Evolutionary conservation across 2,888 invertebrate genomes (phyloP).

Genomic region (Apoda limacodes): DNA sequence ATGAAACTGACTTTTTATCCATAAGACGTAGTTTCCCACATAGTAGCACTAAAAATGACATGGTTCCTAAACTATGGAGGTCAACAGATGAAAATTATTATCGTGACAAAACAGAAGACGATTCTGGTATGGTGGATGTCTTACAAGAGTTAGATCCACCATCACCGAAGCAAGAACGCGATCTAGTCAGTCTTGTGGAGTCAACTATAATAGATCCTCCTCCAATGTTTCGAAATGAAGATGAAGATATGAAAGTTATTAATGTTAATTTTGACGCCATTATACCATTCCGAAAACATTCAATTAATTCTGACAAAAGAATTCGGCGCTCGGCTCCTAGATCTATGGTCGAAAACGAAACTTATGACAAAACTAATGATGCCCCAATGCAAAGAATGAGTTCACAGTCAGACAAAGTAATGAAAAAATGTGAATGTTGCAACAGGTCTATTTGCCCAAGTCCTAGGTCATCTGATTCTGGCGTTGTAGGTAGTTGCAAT

Average conservation of each 20-base stretch:
- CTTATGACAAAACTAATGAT: slow-evolving; percentile 37
- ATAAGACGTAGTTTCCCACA: slow-evolving; percentile 77
- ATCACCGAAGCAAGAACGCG: slow-evolving; percentile 37
- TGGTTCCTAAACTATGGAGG: slow-evolving; percentile 50
- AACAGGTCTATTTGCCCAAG: slow-evolving; percentile 74
- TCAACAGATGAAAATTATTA: slow-evolving; percentile 51
- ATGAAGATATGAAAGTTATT: slow-evolving; percentile 51
- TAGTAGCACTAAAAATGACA: slow-evolving; percentile 59
- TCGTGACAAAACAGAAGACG: slow-evolving; percentile 27
- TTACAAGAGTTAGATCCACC: slow-evolving; percentile 51
- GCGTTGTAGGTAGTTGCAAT: slow-evolving; percentile 86
- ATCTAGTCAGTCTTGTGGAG: slow-evolving; percentile 31
- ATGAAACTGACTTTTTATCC: slow-evolving; percentile 43
- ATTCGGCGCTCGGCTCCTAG: slow-evolving; percentile 56
- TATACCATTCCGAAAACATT: slow-evolving; percentile 64
- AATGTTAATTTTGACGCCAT: slow-evolving; percentile 51
- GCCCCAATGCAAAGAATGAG: slow-evolving; percentile 50
- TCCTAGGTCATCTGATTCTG: slow-evolving; percentile 84
- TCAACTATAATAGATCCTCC: slow-evolving; percentile 68
- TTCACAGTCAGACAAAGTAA: slow-evolving; percentile 45
- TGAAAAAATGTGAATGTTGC: slow-evolving; percentile 69
- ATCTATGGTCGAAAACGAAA: slow-evolving; percentile 56
- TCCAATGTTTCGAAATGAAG: slow-evolving; percentile 69
- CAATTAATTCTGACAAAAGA: slow-evolving; percentile 72
- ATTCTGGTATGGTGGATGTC: slow-evolving; percentile 30